Evolutionary conservation across 2,888 invertebrate genomes (phyloP), one percentile per base, ranked within the genome.

Genomic region (Pomacea canaliculata): DNA sequence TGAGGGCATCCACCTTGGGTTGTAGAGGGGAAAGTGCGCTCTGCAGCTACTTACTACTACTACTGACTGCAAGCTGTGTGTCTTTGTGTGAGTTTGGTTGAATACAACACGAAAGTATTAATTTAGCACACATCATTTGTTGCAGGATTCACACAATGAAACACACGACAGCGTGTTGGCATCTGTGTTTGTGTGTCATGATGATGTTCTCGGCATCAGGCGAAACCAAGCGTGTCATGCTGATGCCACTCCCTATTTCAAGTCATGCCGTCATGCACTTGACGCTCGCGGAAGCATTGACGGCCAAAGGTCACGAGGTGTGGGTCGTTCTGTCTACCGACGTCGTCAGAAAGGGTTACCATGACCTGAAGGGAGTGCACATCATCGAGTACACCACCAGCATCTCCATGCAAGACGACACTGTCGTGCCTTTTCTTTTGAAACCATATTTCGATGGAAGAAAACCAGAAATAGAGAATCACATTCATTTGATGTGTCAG

Each of bases 371-470:
- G 4, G 63, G 63, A 12, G n/a, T 71, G n/a, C 16, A 23, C 63
- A 46, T 71, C n/a, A 71, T 71, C n/a, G 48, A 62, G 8, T 71
- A 63, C 49, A 62, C 60, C 71, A 71, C 18, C 63, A 23, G 62
- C 49, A 49, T 27, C n/a, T 16, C 48, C n/a, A 62, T n/a, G 16
- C 23, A 63, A n/a, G 63, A 71, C 10, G 71, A n/a, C n/a, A 37
- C 48, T 12, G 63, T 71, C n/a, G 13, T 23, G 23, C 46, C 62
- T n/a, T 18, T 48, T 10, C 8, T 63, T 18, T 19, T 37, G 63
- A 27, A 62, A 48, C 46, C 62, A 16, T 49, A 48, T 7, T 63
- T 23, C 1, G 63, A 63, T 1, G 19, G 67, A 63, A 63, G 19
- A 10, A 10, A 46, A 48, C 7, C 10, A 19, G 48, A 8, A 13